A percentile compares a stretch with the other conserved stretches of the same genome.
Evolutionary conservation across 2,888 invertebrate species (phyloP).

Genomic region (Hedya salicella): DNA sequence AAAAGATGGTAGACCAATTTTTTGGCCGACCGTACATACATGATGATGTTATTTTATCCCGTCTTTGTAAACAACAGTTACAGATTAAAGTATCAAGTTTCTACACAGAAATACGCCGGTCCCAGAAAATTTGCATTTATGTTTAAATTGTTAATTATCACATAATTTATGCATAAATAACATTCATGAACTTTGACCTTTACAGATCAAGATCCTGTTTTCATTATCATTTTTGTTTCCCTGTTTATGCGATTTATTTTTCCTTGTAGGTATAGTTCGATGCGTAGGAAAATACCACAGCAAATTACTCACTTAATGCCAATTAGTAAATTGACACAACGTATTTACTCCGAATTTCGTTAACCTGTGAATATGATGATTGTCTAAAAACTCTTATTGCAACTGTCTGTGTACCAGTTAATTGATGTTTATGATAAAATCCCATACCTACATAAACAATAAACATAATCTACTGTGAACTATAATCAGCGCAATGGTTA

Average conservation of each 20-base stretch:
- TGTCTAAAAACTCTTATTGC: background rate
- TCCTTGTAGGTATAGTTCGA: background rate
- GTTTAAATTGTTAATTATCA: background rate
- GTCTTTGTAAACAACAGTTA: background rate
- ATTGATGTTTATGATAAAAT: background rate
- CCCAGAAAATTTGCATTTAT: background rate
- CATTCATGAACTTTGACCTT: constrained; percentile 23
- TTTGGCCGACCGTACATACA: too few relatives aligned
- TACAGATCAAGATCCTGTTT: constrained; percentile 2
- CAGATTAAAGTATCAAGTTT: background rate
- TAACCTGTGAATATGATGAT: background rate
- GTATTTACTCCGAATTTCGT: background rate
- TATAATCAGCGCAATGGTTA: background rate
- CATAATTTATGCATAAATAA: background rate
- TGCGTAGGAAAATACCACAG: constrained; percentile 20
- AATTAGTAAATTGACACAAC: constrained; percentile 11
- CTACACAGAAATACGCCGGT: background rate
- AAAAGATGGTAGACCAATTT: too few relatives aligned
- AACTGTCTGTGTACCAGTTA: too few relatives aligned
- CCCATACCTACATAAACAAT: too few relatives aligned
- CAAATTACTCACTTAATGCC: background rate
- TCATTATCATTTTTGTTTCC: constrained; percentile 22
- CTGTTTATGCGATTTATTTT: constrained; percentile 20
- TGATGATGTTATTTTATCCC: too few relatives aligned
- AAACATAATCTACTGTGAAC: background rate